These are phyloP conservation scores for Rhipidura dahli DNA, from an alignment of 2,113 vertebrate genomes.

Conservation along the genomic window DNA sequence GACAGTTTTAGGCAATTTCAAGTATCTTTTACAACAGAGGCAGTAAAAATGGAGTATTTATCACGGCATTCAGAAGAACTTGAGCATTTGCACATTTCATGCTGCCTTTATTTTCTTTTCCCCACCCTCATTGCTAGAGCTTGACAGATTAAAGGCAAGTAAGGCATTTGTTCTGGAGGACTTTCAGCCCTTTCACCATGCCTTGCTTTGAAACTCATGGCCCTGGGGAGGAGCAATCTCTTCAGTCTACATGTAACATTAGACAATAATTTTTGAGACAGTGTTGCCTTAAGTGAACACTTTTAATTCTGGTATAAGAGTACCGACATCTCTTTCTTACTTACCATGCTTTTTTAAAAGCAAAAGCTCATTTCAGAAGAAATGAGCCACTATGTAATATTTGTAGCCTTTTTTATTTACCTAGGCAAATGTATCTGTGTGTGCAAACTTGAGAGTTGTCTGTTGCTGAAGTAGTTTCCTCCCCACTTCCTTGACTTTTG, in stretches of 20 bases:
- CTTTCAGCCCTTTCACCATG: neutral
- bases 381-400: neutral
- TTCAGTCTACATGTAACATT: neutral
- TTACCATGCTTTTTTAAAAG: neutral
- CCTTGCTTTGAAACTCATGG: neutral
- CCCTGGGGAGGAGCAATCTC: neutral
- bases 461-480: neutral
- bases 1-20: neutral
- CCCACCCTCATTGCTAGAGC: neutral
- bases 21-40: neutral
- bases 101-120: neutral
- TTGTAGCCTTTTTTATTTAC: neutral
- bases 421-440: accelerated
- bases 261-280: neutral
- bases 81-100: neutral
- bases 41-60: neutral
- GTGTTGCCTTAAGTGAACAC: slow-evolving; percentile 2
- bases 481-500: neutral
- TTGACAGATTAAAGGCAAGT: neutral
- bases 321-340: neutral
- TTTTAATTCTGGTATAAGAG: neutral
- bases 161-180: neutral
- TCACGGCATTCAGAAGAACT: neutral
- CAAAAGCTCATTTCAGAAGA: neutral
- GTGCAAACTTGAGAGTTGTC: neutral